Conservation (phyloP, 2,797 vertebrate species). For the Coregonus sp. region DNA sequence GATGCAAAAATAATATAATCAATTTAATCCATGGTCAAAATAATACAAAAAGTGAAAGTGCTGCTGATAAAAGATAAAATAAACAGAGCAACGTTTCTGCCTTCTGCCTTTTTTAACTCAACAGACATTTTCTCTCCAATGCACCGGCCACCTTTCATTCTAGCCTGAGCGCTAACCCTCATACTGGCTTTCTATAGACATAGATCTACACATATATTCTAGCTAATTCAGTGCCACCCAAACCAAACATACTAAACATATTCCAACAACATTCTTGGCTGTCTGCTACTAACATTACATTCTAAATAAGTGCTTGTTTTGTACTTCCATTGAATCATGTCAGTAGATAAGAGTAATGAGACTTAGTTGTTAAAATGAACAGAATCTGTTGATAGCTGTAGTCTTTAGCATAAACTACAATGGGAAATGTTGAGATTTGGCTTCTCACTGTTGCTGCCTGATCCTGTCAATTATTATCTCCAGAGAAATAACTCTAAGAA, state of each 20-base stretch:
- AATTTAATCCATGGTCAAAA: no score
- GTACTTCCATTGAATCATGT: background rate
- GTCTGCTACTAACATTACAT: background rate
- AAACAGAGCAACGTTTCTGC: no score
- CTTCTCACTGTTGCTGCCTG: slow-evolving; percentile 29
- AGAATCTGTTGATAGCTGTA: background rate
- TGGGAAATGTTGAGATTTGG: slow-evolving; percentile 31
- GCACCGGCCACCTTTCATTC: no score
- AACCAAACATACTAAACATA: background rate
- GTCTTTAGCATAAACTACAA: background rate
- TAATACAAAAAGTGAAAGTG: no score
- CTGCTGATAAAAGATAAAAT: no score
- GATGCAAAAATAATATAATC: no score
- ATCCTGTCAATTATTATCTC: slow-evolving; percentile 59
- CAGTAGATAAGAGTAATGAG: background rate
- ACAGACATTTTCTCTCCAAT: no score
- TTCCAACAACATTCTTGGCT: background rate
- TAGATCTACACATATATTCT: no score
- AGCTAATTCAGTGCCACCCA: background rate
- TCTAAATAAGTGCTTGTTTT: background rate
- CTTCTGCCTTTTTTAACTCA: no score
- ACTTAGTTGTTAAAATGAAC: background rate
- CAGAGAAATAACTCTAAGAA: slow-evolving; percentile 59
- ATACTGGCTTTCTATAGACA: no score
- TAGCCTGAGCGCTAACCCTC: no score